Evolutionary conservation across 1,140 invertebrate species (phyloP).

Genomic region (Drosophila virilis): DNA sequence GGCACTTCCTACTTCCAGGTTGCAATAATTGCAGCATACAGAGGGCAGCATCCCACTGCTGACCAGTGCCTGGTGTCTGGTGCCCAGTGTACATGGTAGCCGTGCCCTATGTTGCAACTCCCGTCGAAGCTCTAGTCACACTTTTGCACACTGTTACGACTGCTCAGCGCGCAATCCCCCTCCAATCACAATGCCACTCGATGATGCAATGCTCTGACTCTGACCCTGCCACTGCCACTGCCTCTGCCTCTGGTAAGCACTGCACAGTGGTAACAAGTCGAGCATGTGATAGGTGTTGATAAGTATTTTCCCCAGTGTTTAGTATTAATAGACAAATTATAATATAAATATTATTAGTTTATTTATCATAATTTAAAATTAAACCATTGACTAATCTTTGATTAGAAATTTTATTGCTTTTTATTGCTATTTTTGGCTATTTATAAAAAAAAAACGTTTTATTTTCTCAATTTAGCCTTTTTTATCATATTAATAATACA

Average conservation of each 20-base stretch:
- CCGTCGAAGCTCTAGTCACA: conserved; percentile 47
- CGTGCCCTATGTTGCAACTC: conserved; percentile 18
- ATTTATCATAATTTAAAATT: no score
- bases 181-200: conserved; percentile 66
- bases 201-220: conserved; percentile 65
- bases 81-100: conserved; percentile 10
- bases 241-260: conserved; percentile 42
- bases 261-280: conserved; percentile 23
- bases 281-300: no score
- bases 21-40: conserved; percentile 26
- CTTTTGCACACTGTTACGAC: conserved; percentile 60
- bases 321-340: no score
- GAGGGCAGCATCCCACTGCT: conserved; percentile 12
- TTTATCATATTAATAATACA: no score
- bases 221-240: conserved; percentile 43
- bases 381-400: no score
- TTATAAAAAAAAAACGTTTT: no score
- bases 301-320: no score
- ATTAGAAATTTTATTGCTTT: no score
- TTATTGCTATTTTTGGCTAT: no score
- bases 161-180: conserved; percentile 31
- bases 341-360: no score
- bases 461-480: no score
- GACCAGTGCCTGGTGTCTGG: conserved; percentile 12
- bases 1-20: conserved; percentile 78